Conservation (phyloP, 2,888 invertebrate species). For the Harmothoe impar region DNA sequence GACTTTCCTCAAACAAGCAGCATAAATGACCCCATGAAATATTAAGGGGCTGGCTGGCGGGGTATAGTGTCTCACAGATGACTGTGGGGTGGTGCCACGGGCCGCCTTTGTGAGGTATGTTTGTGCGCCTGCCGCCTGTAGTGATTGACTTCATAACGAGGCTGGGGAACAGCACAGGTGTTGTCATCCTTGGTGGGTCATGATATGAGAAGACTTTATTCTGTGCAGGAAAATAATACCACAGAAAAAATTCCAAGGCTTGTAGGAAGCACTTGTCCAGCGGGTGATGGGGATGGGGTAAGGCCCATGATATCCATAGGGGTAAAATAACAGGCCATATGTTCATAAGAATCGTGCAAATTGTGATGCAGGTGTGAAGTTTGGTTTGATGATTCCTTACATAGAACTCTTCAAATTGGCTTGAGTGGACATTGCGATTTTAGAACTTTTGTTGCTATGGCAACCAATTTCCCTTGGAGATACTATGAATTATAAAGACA, state of each 20-base stretch:
- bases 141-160: constrained; percentile 56
- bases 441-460: too few species aligned
- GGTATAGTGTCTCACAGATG: background rate
- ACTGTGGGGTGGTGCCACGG: background rate
- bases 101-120: background rate
- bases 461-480: too few species aligned
- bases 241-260: too few species aligned
- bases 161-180: constrained; percentile 25
- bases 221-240: constrained; percentile 12
- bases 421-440: too few species aligned
- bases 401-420: too few species aligned
- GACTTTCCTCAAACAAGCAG: constrained; percentile 13
- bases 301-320: background rate
- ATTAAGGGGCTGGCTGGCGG: background rate
- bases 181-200: background rate
- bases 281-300: background rate
- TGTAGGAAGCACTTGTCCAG: background rate
- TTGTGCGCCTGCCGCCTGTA: constrained; percentile 18
- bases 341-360: too few species aligned
- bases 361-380: too few species aligned
- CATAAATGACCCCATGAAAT: constrained; percentile 12
- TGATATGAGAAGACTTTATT: background rate
- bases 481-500: too few species aligned
- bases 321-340: too few species aligned
- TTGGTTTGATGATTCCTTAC: too few species aligned